phyloP scores from a whole-genome alignment of 1,140 invertebrate genomes.

The Drosophila nebulosa region DNA sequence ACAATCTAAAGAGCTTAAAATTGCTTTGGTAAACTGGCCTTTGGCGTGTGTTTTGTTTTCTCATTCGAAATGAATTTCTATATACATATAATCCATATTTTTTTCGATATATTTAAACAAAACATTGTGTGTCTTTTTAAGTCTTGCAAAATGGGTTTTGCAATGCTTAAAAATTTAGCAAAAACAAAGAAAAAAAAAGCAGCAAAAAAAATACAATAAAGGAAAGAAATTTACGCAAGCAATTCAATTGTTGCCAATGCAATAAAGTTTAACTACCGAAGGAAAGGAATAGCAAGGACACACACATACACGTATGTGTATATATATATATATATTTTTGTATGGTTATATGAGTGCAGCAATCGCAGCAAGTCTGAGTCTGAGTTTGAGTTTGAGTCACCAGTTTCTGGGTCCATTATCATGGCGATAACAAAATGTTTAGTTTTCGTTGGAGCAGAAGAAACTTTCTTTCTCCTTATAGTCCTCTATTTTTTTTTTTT shows the following conservation, averaged over 20 bases:
- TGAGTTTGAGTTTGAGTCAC: not conserved
- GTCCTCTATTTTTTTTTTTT: slow-evolving; percentile 10
- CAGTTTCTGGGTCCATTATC: slow-evolving; percentile 61
- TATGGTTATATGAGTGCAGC: not conserved
- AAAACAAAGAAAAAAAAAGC: not conserved
- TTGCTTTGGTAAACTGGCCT: too few relatives aligned
- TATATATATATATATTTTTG: not conserved
- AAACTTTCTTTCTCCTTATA: slow-evolving; percentile 29
- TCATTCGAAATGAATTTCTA: not conserved
- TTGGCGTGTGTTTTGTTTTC: too few relatives aligned
- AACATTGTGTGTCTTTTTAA: not conserved
- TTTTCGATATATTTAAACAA: not conserved
- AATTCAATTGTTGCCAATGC: slow-evolving; percentile 35
- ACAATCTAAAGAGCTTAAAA: too few relatives aligned
- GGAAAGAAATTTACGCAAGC: slow-evolving; percentile 32
- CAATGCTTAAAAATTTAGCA: not conserved
- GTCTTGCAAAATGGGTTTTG: not conserved
- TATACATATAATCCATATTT: not conserved
- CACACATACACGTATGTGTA: not conserved
- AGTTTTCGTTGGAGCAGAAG: slow-evolving; percentile 61
- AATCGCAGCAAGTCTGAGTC: not conserved
- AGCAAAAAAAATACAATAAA: slow-evolving; percentile 22
- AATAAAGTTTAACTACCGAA: slow-evolving; percentile 43
- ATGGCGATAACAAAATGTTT: slow-evolving; percentile 74
- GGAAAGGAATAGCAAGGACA: not conserved